Evolutionary conservation across 2,888 invertebrate genomes (phyloP).

Genomic region (Amitus sp.): DNA sequence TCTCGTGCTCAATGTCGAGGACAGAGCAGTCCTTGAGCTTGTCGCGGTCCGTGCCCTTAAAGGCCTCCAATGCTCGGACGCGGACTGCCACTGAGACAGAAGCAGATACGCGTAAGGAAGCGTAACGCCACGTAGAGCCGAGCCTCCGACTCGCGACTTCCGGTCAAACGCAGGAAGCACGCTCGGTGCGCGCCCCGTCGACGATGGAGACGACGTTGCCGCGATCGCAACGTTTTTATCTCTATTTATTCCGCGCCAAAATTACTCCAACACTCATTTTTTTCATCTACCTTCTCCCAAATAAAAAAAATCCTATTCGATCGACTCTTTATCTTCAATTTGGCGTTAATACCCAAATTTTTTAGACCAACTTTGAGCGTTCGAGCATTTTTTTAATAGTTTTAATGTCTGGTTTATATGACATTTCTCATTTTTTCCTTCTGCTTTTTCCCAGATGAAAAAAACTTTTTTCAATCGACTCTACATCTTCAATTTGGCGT

Average conservation of each 20-base stretch:
- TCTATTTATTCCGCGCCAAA: neutral
- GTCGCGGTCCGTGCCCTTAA: conserved; percentile 42
- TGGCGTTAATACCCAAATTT: too few relatives aligned
- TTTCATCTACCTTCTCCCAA: neutral
- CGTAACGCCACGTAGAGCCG: conserved; percentile 63
- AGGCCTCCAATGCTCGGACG: conserved; percentile 37
- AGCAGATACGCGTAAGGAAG: conserved; percentile 62
- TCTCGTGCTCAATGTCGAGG: conserved; percentile 34
- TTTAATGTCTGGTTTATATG: too few relatives aligned
- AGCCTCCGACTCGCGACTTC: conserved; percentile 66
- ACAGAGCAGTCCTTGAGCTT: conserved; percentile 40
- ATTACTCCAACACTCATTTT: neutral
- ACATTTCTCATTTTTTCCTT: too few relatives aligned
- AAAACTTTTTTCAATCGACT: too few relatives aligned
- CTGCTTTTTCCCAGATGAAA: too few relatives aligned
- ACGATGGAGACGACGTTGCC: conserved; percentile 43
- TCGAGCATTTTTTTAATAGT: too few relatives aligned
- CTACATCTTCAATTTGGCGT: too few relatives aligned
- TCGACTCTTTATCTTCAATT: too few relatives aligned
- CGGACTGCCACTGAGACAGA: conserved; percentile 57
- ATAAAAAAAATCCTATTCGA: too few relatives aligned
- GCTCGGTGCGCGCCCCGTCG: conserved; percentile 59
- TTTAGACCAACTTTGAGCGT: too few relatives aligned
- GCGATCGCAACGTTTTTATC: conserved; percentile 30
- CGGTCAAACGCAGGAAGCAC: conserved; percentile 65